phyloP scores from a whole-genome alignment of 2,888 invertebrate species.

The Troilus luridus region DNA sequence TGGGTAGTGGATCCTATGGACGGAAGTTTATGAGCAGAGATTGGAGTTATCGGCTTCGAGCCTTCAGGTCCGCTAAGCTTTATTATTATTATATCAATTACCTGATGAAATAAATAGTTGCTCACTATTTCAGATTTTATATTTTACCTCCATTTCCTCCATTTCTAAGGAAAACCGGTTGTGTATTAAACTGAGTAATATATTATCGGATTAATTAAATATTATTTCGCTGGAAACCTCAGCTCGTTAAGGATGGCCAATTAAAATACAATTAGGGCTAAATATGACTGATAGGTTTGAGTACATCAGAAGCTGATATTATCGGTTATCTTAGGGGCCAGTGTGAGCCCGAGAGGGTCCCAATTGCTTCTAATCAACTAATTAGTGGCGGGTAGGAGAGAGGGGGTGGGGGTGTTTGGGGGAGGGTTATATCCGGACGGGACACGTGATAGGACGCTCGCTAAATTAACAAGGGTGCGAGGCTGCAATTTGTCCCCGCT shows the following conservation, averaged over 20 bases:
- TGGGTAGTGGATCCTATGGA: no score
- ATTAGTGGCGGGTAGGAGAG: conserved; percentile 40
- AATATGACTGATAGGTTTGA: conserved; percentile 34
- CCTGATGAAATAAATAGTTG: no score
- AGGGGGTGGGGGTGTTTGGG: background rate
- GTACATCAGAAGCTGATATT: background rate
- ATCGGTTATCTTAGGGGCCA: conserved; percentile 34
- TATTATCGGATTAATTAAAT: background rate
- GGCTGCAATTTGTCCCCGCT: conserved; percentile 26
- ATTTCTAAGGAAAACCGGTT: no score
- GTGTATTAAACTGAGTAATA: background rate
- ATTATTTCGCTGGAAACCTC: background rate
- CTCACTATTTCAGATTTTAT: no score
- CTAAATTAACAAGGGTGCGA: conserved; percentile 42
- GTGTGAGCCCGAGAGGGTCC: conserved; percentile 25
- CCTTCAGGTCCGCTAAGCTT: no score
- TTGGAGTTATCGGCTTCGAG: no score
- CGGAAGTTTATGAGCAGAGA: no score
- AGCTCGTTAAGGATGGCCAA: background rate
- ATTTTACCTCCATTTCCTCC: no score
- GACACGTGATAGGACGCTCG: conserved; percentile 42
- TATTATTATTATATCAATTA: no score
- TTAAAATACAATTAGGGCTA: conserved; percentile 29
- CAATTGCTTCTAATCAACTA: conserved; percentile 48
- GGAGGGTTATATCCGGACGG: conserved; percentile 32